These are phyloP conservation scores for Aegotheles bennettii DNA, from an alignment of 2,113 vertebrate species.

Conservation along the genomic window DNA sequence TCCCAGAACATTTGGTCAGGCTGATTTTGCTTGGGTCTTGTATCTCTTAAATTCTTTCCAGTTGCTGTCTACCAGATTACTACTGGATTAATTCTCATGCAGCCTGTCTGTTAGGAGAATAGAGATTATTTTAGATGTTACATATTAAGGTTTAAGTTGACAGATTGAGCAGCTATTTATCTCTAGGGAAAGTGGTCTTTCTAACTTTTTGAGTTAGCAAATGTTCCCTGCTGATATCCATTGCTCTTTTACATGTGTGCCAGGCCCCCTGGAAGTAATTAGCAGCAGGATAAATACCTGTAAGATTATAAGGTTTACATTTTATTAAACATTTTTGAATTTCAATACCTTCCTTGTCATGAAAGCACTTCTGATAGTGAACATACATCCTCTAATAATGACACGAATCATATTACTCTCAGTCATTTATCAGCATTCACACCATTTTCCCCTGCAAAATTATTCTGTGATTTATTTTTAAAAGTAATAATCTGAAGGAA, in stretches of 20 bases:
- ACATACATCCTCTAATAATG: conserved; percentile 16
- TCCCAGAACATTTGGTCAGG: neutral
- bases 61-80: conserved; percentile 7
- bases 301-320: conserved; percentile 56
- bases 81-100: neutral
- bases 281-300: conserved; percentile 60
- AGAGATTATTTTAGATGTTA: conserved; percentile 37
- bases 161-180: conserved; percentile 56
- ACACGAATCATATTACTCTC: conserved; percentile 44
- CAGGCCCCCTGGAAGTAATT: conserved; percentile 60
- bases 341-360: conserved; percentile 49
- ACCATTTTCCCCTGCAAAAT: conserved; percentile 4
- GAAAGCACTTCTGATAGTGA: conserved; percentile 18
- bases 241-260: conserved; percentile 51
- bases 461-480: conserved; percentile 44
- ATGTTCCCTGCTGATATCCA: conserved; percentile 52
- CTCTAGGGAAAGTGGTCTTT: conserved; percentile 37
- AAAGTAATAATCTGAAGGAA: conserved; percentile 22
- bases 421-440: neutral
- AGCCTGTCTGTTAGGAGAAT: neutral
- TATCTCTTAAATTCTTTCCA: neutral
- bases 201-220: conserved; percentile 51
- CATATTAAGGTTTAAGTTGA: conserved; percentile 11
- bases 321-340: conserved; percentile 48
- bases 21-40: neutral